Base-by-base conservation (phyloP, 1,140 invertebrate genomes). In the Helicoverpa armigera region DNA sequence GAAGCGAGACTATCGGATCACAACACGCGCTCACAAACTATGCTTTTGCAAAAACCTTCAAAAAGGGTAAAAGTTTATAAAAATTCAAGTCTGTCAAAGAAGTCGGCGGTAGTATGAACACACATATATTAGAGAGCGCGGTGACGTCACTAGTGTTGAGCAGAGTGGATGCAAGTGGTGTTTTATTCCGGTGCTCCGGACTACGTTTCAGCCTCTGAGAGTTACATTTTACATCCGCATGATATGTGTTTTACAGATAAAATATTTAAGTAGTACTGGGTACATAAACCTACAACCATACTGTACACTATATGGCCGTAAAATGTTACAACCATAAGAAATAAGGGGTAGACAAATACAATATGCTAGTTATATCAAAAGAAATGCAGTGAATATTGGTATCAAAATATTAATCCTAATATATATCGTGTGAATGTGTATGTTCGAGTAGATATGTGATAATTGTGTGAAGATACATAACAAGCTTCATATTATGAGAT, bases 211-310 rank as follows among this genome's bases (percentile, higher is more conserved):
- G 91, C 88, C 92, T 91, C 90, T 88, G 87, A 85, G 84, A 82
- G 85, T 84, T 90, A 82, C 85, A 87, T 88, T 85, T 88, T 86
- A 90, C 85, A 90, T 93, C 88, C 90, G 87, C 87, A 89, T 94
- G 93, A 94, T 94, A 94, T 94, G 92, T 94, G 86, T 89, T 86
- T 85, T 87, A 94, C 87, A 93, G 92, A 92, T 93, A 91, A 87
- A 87, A 87, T 85, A 85, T 87, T 89, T 85, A 84, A 83, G 75
- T 86, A 92, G 91, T 94, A 94, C 90, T 94, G 90, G 86, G 89
- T 94, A 94, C 92, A 92, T 88, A 89, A 85, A 89, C 83, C 86
- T 92, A 92, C 85, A 89, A 90, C 89, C 91, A 90, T 89, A 90
- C 89, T 91, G 90, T 93, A 93, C 90, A 93, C 90, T 51, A 86